phyloP scores from a whole-genome alignment of 2,888 invertebrate species.

The Strigamia maritima region DNA sequence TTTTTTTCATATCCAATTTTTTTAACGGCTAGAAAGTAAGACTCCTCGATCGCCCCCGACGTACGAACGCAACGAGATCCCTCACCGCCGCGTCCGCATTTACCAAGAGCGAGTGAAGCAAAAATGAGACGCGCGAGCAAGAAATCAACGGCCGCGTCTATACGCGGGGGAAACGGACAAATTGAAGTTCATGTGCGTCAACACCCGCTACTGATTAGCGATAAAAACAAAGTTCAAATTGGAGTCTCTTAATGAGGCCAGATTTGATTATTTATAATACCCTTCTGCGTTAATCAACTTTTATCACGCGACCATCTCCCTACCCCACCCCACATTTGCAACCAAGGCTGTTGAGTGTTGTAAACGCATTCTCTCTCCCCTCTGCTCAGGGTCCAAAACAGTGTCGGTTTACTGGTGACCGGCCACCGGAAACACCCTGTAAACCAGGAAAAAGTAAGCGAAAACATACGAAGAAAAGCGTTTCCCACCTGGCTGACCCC shows the following conservation, averaged over 20 bases:
- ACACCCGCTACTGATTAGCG: slow-evolving; percentile 24
- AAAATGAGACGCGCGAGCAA: slow-evolving; percentile 12
- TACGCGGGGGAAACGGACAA: slow-evolving; percentile 13
- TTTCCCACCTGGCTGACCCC: slow-evolving; percentile 2
- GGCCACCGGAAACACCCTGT: slow-evolving; percentile 18
- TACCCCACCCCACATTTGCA: slow-evolving; percentile 9
- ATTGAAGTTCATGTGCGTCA: slow-evolving; percentile 29
- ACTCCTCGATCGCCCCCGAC: background rate
- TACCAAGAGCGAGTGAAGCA: background rate
- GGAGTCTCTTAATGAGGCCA: slow-evolving; percentile 37
- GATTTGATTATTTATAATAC: slow-evolving; percentile 39
- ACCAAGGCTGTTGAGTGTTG: background rate
- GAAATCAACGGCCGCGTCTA: slow-evolving; percentile 5
- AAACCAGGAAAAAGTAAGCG: background rate
- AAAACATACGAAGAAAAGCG: background rate
- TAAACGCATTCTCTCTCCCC: slow-evolving; percentile 19
- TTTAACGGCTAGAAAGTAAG: background rate
- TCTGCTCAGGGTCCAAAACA: slow-evolving; percentile 20
- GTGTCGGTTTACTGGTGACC: slow-evolving; percentile 16
- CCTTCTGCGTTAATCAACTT: slow-evolving; percentile 35
- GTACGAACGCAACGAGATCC: background rate
- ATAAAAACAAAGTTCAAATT: slow-evolving; percentile 33
- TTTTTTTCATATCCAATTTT: background rate
- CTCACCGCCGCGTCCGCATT: slow-evolving; percentile 9
- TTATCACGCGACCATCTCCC: slow-evolving; percentile 28